A percentile compares a stretch with the other conserved stretches of the same genome.
phyloP scores from a whole-genome alignment of 2,888 invertebrate genomes.

The Bombylius discolor region DNA sequence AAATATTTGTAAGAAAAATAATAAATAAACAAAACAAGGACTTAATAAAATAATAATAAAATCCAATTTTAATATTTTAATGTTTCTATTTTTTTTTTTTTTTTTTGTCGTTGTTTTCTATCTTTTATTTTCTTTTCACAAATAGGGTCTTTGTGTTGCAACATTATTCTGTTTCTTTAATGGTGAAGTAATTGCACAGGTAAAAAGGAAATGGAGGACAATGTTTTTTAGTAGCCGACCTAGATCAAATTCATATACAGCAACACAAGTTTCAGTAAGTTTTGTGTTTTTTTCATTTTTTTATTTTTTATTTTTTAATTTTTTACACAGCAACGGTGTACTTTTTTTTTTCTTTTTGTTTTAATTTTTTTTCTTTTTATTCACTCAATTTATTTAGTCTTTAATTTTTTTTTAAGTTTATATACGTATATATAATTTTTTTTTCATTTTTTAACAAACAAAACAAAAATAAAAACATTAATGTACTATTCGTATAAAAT shows the following conservation, averaged over 20 bases:
- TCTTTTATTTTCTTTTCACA: too few relatives aligned
- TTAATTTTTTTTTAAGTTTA: too few relatives aligned
- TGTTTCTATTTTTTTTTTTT: too few relatives aligned
- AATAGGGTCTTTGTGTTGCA: slow-evolving; percentile 82
- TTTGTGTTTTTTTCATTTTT: slow-evolving; percentile 17
- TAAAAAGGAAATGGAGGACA: slow-evolving; percentile 67
- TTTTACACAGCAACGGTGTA: not conserved
- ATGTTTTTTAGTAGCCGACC: slow-evolving; percentile 53
- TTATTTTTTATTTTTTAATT: not conserved
- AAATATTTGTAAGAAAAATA: too few relatives aligned
- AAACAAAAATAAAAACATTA: not conserved
- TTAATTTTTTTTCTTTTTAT: too few relatives aligned
- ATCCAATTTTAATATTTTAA: too few relatives aligned
- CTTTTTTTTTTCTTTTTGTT: too few relatives aligned
- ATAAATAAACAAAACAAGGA: too few relatives aligned
- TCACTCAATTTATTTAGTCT: too few relatives aligned
- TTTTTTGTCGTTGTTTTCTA: too few relatives aligned
- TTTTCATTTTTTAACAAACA: not conserved
- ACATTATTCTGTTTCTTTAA: slow-evolving; percentile 89
- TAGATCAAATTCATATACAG: slow-evolving; percentile 71
- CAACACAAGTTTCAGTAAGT: slow-evolving; percentile 79
- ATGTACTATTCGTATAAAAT: not conserved
- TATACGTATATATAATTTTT: not conserved
- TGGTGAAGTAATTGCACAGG: slow-evolving; percentile 83
- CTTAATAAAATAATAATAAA: too few relatives aligned